These are phyloP conservation scores for Cydia splendana DNA, from an alignment of 1,140 invertebrate species.

Conservation along the genomic window DNA sequence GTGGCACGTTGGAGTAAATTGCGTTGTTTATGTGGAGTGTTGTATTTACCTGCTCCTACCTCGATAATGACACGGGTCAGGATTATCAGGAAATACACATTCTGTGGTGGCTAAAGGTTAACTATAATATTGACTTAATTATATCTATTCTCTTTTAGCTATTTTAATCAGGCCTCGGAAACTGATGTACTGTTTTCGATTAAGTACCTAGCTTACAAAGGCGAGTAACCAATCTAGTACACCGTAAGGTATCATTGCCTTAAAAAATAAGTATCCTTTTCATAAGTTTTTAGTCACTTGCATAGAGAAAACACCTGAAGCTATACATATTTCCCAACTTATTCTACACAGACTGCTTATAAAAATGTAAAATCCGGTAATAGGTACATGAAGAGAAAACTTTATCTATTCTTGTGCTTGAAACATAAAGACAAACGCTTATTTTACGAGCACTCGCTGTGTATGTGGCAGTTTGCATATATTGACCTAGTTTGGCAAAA, in stretches of 20 bases:
- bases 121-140: no score
- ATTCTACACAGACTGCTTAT: background rate
- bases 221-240: no score
- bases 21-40: constrained; percentile 1
- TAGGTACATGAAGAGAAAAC: background rate
- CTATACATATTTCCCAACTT: background rate
- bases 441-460: background rate
- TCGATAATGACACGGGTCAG: background rate
- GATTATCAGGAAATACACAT: no score
- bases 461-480: background rate
- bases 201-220: no score
- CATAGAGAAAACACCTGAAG: background rate
- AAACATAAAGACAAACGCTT: constrained; percentile 1
- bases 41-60: background rate
- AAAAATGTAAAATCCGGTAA: constrained; percentile 1
- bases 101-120: no score
- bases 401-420: background rate
- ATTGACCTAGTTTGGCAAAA: background rate
- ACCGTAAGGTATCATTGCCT: no score
- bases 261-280: no score
- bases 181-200: no score
- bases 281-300: background rate
- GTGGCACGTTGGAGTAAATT: background rate
- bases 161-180: no score
- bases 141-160: no score